phyloP scores from a whole-genome alignment of 1,140 invertebrate genomes.

The Elysia chlorotica region DNA sequence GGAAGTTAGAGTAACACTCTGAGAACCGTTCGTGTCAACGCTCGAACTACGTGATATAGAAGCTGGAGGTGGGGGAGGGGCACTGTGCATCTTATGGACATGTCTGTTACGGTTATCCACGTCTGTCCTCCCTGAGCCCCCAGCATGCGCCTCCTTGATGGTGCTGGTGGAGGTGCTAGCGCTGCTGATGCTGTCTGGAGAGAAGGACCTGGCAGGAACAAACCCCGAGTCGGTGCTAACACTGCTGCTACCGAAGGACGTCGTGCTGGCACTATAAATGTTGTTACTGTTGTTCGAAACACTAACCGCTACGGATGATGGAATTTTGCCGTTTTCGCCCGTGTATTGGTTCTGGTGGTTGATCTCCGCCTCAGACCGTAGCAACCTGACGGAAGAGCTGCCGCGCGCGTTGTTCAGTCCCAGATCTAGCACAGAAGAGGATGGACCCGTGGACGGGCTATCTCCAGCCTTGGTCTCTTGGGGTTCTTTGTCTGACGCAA shows the following conservation, averaged over 20 bases:
- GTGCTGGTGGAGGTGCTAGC: not conserved
- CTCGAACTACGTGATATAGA: too few relatives aligned
- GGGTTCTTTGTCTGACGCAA: too few relatives aligned
- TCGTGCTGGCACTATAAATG: too few relatives aligned
- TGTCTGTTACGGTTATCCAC: too few relatives aligned
- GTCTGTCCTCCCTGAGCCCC: not conserved
- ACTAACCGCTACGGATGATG: too few relatives aligned
- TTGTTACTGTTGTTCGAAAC: too few relatives aligned
- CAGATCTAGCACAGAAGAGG: not conserved
- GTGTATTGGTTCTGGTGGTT: too few relatives aligned
- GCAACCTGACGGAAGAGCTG: too few relatives aligned
- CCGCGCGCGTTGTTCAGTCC: not conserved
- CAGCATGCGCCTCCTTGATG: slow-evolving; percentile 5
- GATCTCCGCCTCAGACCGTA: too few relatives aligned
- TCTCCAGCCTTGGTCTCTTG: not conserved
- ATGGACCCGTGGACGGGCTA: not conserved
- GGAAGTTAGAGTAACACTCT: too few relatives aligned
- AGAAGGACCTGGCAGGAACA: not conserved
- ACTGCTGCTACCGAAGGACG: not conserved
- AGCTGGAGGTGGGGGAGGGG: not conserved
- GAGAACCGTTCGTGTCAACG: too few relatives aligned
- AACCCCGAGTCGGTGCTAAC: not conserved
- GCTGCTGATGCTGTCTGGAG: not conserved
- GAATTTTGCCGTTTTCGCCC: too few relatives aligned
- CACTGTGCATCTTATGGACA: not conserved